phyloP scores from a whole-genome alignment of 1,140 invertebrate genomes.

The Babylonia areolata region DNA sequence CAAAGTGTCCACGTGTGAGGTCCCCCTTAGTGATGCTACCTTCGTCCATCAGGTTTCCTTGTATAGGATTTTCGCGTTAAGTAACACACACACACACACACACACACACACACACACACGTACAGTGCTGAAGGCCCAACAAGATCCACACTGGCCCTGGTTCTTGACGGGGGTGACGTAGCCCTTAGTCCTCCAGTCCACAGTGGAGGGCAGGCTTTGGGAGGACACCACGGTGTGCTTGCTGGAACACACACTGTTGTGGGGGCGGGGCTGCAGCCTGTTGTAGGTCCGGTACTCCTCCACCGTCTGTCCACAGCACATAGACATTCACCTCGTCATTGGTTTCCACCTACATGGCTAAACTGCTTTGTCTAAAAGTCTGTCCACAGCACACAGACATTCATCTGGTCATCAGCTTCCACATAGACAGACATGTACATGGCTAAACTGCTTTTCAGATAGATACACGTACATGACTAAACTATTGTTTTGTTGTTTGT shows the following conservation, averaged over 20 bases:
- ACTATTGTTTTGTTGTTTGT: too few species aligned
- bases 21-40: too few species aligned
- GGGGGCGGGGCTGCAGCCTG: conserved; percentile 38
- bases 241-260: background rate
- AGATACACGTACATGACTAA: too few species aligned
- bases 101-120: background rate
- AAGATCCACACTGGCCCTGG: conserved; percentile 75
- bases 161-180: conserved; percentile 77
- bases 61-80: too few species aligned
- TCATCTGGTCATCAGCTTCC: background rate
- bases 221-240: background rate
- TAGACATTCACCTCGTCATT: background rate
- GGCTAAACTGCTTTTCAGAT: too few species aligned
- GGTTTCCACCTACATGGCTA: background rate
- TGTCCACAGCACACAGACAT: background rate
- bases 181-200: conserved; percentile 77
- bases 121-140: conserved; percentile 65
- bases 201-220: conserved; percentile 48
- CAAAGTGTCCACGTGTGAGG: too few species aligned
- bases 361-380: background rate
- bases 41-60: too few species aligned
- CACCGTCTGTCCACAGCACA: conserved; percentile 44
- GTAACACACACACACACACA: conserved; percentile 6
- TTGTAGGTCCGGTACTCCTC: conserved; percentile 55
- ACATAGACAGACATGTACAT: too few species aligned